A percentile compares a stretch with the other conserved stretches of the same genome.
phyloP scores from a whole-genome alignment of 2,113 vertebrate species.

The Oxyruncus cristatus region DNA sequence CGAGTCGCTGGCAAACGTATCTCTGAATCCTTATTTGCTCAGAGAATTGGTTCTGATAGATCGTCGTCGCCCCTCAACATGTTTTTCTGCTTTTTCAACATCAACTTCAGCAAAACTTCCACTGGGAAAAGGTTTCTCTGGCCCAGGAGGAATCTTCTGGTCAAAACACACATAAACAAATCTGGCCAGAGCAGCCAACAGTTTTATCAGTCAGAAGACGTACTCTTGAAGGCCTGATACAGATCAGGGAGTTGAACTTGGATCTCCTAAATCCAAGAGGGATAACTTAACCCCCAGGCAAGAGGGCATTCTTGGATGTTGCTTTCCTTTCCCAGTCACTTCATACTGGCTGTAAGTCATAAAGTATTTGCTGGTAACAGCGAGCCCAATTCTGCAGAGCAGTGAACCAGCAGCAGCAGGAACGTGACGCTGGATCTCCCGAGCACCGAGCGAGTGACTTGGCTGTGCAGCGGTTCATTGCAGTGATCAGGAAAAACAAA shows the following conservation, averaged over 20 bases:
- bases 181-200: background rate
- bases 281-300: background rate
- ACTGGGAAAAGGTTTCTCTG: background rate
- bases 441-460: background rate
- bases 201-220: background rate
- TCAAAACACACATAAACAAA: background rate
- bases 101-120: background rate
- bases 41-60: background rate
- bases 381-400: background rate
- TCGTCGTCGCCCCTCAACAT: fast-evolving
- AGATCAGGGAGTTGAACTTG: background rate
- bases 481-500: background rate
- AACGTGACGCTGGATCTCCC: background rate
- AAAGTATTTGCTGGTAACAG: background rate
- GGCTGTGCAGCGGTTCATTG: background rate
- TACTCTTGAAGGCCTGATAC: background rate
- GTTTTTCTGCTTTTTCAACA: background rate
- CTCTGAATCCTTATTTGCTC: background rate
- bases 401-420: background rate
- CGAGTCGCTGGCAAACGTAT: fast-evolving
- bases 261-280: background rate
- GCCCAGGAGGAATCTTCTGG: background rate
- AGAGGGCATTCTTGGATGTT: background rate
- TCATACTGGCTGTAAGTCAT: background rate
- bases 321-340: background rate